These are phyloP conservation scores for Drosophila punjabiensis DNA, from an alignment of 1,140 invertebrate species.

Conservation along the genomic window DNA sequence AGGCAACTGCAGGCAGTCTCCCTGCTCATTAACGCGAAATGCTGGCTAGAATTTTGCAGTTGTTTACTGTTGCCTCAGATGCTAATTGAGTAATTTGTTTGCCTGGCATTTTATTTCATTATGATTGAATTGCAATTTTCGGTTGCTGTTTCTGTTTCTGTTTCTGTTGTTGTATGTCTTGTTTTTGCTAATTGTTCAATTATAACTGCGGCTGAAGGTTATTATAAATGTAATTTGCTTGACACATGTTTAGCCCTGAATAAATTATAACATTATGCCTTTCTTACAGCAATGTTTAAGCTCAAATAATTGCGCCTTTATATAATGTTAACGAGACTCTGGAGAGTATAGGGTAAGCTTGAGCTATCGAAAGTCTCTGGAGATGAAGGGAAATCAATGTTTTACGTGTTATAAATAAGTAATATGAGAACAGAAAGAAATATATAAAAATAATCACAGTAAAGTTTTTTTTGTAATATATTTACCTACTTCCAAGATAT, in stretches of 20 bases:
- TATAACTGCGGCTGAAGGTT: constrained; percentile 16
- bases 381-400: not conserved
- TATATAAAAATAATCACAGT: not conserved
- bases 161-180: not conserved
- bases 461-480: not conserved
- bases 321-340: constrained; percentile 5
- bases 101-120: constrained; percentile 42
- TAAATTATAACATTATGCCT: not conserved
- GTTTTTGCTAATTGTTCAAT: constrained; percentile 38
- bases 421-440: not conserved
- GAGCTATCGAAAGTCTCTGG: not conserved
- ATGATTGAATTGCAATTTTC: constrained; percentile 45
- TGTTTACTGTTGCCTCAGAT: constrained; percentile 7
- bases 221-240: constrained; percentile 14
- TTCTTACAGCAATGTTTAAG: not conserved
- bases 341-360: not conserved
- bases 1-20: constrained; percentile 4
- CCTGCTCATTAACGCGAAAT: constrained; percentile 35
- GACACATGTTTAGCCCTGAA: constrained; percentile 3
- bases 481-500: not conserved
- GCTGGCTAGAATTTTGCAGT: constrained; percentile 19
- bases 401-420: not conserved
- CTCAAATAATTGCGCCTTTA: not conserved
- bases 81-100: constrained; percentile 50
- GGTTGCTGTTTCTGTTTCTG: not conserved